phyloP scores from a whole-genome alignment of 1,140 invertebrate genomes.

The Centruroides vittatus region DNA sequence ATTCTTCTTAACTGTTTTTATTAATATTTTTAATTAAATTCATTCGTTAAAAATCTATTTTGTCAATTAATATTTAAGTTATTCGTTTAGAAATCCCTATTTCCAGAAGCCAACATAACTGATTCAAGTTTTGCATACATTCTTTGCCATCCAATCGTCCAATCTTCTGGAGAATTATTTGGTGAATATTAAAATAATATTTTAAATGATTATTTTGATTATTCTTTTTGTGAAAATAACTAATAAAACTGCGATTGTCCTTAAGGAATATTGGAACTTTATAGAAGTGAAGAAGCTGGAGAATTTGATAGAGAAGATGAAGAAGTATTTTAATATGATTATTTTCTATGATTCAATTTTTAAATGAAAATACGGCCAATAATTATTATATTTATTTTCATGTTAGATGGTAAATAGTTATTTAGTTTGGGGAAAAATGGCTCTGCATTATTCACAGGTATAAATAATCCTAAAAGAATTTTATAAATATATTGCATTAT shows the following conservation, averaged over 20 bases:
- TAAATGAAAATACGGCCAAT: too few relatives aligned
- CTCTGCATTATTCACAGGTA: conserved; percentile 3
- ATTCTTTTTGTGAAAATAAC: too few relatives aligned
- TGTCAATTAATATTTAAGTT: neutral
- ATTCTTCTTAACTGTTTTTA: too few relatives aligned
- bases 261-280: neutral
- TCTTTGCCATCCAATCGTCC: conserved; percentile 39
- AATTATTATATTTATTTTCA: too few relatives aligned
- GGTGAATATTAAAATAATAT: conserved; percentile 11
- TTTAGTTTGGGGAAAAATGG: neutral
- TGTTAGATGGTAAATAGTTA: neutral
- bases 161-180: conserved; percentile 37
- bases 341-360: too few relatives aligned
- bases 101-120: conserved; percentile 30
- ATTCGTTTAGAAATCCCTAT: conserved; percentile 26
- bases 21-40: too few relatives aligned
- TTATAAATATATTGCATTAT: too few relatives aligned
- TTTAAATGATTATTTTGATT: too few relatives aligned
- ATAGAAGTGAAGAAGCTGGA: neutral
- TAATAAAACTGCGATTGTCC: neutral
- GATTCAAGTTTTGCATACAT: conserved; percentile 28
- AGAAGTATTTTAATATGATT: neutral
- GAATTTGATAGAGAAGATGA: neutral
- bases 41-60: too few relatives aligned
- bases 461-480: neutral